These are phyloP conservation scores for Atta colombica DNA, from an alignment of 1,140 invertebrate genomes.

Conservation along the genomic window DNA sequence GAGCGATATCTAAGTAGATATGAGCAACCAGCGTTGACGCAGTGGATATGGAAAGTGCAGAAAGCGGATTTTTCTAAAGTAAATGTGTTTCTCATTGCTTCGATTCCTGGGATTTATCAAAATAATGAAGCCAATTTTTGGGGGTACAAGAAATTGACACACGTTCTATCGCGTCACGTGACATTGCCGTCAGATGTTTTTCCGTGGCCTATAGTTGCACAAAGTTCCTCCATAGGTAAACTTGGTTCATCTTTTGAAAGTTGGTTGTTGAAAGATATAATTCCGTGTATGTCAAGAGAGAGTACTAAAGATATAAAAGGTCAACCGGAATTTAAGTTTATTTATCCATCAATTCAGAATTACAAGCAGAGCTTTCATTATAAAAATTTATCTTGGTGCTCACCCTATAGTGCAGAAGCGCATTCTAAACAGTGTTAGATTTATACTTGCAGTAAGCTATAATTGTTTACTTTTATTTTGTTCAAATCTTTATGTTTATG, in stretches of 20 bases:
- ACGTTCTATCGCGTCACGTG: constrained; percentile 89
- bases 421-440: constrained; percentile 95
- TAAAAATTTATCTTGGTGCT: constrained; percentile 93
- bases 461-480: constrained; percentile 44
- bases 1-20: constrained; percentile 93
- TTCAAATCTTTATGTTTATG: not conserved
- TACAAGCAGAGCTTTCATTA: constrained; percentile 94
- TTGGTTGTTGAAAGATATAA: constrained; percentile 91
- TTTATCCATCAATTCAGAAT: constrained; percentile 93
- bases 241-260: constrained; percentile 90
- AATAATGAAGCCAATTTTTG: constrained; percentile 87
- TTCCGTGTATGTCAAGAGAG: constrained; percentile 89
- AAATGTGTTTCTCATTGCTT: constrained; percentile 95
- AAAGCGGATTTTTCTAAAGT: constrained; percentile 93
- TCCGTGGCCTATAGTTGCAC: constrained; percentile 92
- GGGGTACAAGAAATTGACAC: constrained; percentile 91
- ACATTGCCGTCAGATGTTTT: constrained; percentile 86
- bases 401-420: constrained; percentile 94
- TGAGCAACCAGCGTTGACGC: constrained; percentile 89
- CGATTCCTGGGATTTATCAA: constrained; percentile 93
- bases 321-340: constrained; percentile 86
- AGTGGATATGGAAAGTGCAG: constrained; percentile 92
- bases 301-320: constrained; percentile 80
- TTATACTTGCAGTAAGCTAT: constrained; percentile 92
- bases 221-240: constrained; percentile 96